A percentile compares a stretch with the other conserved stretches of the same genome.
phyloP scores from a whole-genome alignment of 2,113 vertebrate genomes.

The Atherinomorus stipes region DNA sequence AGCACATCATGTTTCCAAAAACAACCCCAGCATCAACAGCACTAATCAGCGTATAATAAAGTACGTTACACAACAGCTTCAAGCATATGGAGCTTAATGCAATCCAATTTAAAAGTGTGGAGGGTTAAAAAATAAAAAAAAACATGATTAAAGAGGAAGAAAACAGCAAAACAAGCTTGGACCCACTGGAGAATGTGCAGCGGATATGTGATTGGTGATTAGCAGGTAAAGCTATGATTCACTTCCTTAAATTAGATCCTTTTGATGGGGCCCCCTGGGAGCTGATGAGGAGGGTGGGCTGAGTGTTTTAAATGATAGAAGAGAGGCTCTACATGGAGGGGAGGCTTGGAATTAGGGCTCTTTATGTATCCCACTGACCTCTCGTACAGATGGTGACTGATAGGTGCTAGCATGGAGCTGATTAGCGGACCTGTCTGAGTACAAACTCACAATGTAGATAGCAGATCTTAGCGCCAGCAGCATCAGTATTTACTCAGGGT shows the following conservation, averaged over 20 bases:
- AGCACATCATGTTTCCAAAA: constrained; percentile 13
- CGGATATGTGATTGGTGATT: constrained; percentile 56
- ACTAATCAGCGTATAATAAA: constrained; percentile 52
- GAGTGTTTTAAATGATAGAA: constrained; percentile 44
- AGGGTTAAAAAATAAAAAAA: constrained; percentile 11
- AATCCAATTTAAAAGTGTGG: constrained; percentile 46
- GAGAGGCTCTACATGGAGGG: neutral
- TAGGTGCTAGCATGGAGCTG: constrained; percentile 18
- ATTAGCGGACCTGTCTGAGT: constrained; percentile 24
- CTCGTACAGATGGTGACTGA: constrained; percentile 20
- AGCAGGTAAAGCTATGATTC: constrained; percentile 69
- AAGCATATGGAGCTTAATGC: constrained; percentile 27
- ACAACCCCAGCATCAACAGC: constrained; percentile 29
- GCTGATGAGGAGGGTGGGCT: constrained; percentile 19
- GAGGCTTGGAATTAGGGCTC: neutral
- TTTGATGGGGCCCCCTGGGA: constrained; percentile 41
- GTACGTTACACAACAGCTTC: constrained; percentile 53
- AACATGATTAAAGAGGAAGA: constrained; percentile 48
- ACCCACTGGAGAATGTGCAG: constrained; percentile 28
- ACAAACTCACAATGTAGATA: constrained; percentile 11
- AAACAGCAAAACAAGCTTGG: constrained; percentile 56
- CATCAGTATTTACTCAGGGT: constrained; percentile 1
- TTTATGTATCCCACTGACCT: constrained; percentile 35
- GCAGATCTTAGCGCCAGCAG: neutral
- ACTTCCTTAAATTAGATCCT: constrained; percentile 67